Percentiles rank a stretch among this genome's conserved stretches.
These are phyloP conservation scores for Euspilapteryx auroguttella DNA, from an alignment of 2,888 invertebrate species.

Conservation along the genomic window DNA sequence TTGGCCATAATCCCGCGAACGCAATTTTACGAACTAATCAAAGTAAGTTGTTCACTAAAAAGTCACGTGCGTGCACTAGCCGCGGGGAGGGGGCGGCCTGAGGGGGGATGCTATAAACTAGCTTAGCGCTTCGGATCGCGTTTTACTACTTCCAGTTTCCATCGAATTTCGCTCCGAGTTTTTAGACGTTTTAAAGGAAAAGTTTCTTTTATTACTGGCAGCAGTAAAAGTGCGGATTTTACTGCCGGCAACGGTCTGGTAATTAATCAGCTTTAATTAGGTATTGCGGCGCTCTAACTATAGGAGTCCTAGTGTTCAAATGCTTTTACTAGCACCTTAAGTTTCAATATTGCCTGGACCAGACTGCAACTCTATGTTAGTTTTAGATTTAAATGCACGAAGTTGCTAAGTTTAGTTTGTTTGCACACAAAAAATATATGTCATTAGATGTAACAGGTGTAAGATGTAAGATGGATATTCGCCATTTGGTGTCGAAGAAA, in stretches of 20 bases:
- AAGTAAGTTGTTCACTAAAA: conserved; percentile 6
- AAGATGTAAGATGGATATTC: no score
- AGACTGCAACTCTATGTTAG: no score
- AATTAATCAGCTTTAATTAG: conserved; percentile 52
- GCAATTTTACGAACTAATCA: conserved; percentile 7
- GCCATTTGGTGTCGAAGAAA: no score
- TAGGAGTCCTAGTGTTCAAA: no score
- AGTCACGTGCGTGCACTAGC: conserved; percentile 5
- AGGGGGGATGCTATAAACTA: neutral
- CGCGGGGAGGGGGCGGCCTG: neutral
- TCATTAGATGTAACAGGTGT: no score
- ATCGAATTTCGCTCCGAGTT: conserved; percentile 21
- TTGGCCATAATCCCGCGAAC: no score
- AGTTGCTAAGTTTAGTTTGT: no score
- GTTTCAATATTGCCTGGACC: no score
- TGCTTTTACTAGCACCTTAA: no score
- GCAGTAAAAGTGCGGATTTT: conserved; percentile 27
- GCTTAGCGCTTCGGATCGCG: neutral
- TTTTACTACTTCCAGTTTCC: conserved; percentile 15
- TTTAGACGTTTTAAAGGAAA: conserved; percentile 35
- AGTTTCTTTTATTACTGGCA: conserved; percentile 25
- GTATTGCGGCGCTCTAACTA: conserved; percentile 13
- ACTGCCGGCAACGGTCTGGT: conserved; percentile 26
- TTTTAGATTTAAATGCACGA: no score
- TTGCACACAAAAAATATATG: no score